Evolutionary conservation across 2,113 vertebrate species (phyloP), one percentile per base, ranked within the genome.

Genomic region (Entosphenus tridentatus): DNA sequence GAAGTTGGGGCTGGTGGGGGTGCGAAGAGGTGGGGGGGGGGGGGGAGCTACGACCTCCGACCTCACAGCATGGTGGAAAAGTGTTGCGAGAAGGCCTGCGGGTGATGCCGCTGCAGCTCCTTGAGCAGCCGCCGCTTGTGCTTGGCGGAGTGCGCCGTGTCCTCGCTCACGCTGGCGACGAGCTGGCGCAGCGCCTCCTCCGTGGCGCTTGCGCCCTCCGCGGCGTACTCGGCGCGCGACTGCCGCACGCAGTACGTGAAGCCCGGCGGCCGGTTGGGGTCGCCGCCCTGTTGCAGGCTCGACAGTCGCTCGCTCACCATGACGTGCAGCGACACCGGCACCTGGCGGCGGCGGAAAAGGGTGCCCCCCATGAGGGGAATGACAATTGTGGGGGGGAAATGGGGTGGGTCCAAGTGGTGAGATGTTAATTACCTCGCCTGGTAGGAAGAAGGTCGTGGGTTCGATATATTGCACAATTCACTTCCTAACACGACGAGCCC

Each of bases 181-280:
- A 89, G 77, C 68, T 78, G 72, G 9, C 81, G 78, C 70, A 90
- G 78, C 75, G 79, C 74, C 2, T 77, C 70, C 68, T 78, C 72
- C 54, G 76, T 82, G 71, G 75, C 79, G 58, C 75, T 76, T 71
- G 80, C 77, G 2, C 80, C 79, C 73, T 83, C 81, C 67, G 80
- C 77, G 74, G 85, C 81, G 17, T 83, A 87, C 71, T 88, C 77
- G 72, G 81, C 71, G 17, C 73, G 2, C 2, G 82, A 79, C 74
- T 84, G 77, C n/a, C 70, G 79, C 74, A 83, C 78, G 74, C 86
- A 87, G 80, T 87, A 88, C 11, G 77, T 79, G 75, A 88, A 86
- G 9, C 75, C 85, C 90, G 76, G 72, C 71, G 73, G 8, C 1
- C 74, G 77, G 79, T 84, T 79, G 7, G 78, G 76, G 74, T 88